Evolutionary conservation across 2,888 invertebrate species (phyloP).

Genomic region (Drosophila macrospina): DNA sequence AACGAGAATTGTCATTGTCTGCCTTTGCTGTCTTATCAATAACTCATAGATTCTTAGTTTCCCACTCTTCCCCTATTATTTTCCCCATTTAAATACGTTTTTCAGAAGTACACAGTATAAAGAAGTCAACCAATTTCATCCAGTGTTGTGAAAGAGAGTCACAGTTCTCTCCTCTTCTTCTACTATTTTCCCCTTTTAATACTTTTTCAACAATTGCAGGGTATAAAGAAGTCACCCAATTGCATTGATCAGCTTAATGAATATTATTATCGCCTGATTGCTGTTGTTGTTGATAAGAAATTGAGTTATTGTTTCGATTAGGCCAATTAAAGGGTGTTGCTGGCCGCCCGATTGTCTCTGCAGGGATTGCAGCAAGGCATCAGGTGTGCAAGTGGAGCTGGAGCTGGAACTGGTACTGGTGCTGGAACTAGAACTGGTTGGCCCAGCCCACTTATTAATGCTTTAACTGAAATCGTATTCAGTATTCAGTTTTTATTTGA

Average conservation of each 20-base stretch:
- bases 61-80: too few relatives aligned
- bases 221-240: slow-evolving; percentile 1
- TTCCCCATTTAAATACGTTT: too few relatives aligned
- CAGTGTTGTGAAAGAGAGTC: background rate
- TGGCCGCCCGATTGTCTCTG: slow-evolving; percentile 31
- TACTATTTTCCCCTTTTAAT: background rate
- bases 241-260: slow-evolving; percentile 22
- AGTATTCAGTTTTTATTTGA: slow-evolving; percentile 4
- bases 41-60: too few relatives aligned
- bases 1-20: too few relatives aligned
- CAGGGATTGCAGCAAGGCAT: background rate
- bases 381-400: background rate
- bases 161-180: background rate
- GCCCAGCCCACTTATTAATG: slow-evolving; percentile 53
- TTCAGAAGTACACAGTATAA: too few relatives aligned
- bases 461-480: slow-evolving; percentile 42
- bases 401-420: background rate
- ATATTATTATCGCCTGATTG: slow-evolving; percentile 52
- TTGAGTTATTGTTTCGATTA: slow-evolving; percentile 77
- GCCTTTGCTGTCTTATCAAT: too few relatives aligned
- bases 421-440: background rate
- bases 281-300: slow-evolving; percentile 65
- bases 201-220: background rate
- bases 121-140: too few relatives aligned
- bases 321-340: slow-evolving; percentile 74